Conservation (phyloP, 2,888 invertebrate species). For the Diploptera punctata region DNA sequence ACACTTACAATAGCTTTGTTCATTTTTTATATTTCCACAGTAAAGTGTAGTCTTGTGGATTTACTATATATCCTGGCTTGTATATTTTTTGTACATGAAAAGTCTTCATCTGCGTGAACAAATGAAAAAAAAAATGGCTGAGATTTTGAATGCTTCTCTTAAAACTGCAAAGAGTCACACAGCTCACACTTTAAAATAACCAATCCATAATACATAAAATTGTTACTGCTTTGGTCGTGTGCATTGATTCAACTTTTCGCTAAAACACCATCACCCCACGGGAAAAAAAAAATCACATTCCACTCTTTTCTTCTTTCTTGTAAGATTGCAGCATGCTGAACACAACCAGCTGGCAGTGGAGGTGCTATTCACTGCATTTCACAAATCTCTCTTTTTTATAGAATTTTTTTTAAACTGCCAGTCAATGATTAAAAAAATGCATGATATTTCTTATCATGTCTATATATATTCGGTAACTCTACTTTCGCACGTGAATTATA, state of each 20-base stretch:
- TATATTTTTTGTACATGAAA: constrained; percentile 12
- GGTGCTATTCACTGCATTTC: background rate
- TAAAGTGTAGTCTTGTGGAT: background rate
- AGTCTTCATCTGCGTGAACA: background rate
- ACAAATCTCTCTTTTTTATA: background rate
- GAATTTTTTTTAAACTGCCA: background rate
- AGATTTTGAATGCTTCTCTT: constrained; percentile 2
- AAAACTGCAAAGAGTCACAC: background rate
- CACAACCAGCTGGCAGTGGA: background rate
- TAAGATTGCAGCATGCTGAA: background rate
- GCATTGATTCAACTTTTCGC: constrained; percentile 20
- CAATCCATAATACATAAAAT: constrained; percentile 18
- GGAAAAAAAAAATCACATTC: constrained; percentile 6
- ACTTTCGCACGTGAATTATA: constrained; percentile 4
- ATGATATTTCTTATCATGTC: background rate
- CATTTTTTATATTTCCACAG: constrained; percentile 18
- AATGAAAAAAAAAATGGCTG: background rate
- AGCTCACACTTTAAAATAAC: constrained; percentile 1
- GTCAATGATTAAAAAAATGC: background rate
- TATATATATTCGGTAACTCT: constrained; percentile 19
- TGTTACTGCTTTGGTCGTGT: constrained; percentile 33
- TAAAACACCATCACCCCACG: constrained; percentile 20
- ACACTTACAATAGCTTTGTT: constrained; percentile 38
- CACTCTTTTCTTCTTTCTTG: background rate
- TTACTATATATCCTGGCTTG: constrained; percentile 10